Percentiles rank a stretch among this genome's conserved stretches.
Evolutionary conservation across 92 coral and sea anemone species (phyloP).

Genomic region (Parazoanthus swiftii): DNA sequence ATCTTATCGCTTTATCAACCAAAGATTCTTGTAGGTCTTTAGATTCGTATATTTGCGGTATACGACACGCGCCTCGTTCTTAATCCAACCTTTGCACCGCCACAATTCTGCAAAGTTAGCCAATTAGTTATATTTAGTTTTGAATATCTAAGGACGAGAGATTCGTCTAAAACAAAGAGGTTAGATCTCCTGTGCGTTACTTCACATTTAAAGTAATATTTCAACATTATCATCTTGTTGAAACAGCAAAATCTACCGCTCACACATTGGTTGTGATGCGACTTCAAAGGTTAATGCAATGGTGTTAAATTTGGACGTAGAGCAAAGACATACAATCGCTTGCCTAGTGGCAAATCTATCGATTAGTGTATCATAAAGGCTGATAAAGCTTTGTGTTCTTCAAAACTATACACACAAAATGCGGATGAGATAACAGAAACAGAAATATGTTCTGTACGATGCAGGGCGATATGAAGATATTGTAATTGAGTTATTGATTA

Average conservation of each 20-base stretch:
- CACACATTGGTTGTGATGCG: background rate
- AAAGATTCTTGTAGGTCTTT: background rate
- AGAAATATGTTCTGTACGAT: background rate
- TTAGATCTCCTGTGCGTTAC: background rate
- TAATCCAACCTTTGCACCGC: conserved; percentile 6
- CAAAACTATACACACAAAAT: background rate
- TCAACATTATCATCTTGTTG: background rate
- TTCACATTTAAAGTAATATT: too few species aligned
- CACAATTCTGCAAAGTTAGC: background rate
- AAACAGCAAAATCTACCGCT: background rate
- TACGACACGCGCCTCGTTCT: background rate
- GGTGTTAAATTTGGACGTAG: background rate
- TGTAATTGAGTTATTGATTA: conserved; percentile 37
- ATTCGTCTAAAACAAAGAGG: background rate
- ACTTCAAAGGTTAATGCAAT: background rate
- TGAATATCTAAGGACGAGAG: background rate
- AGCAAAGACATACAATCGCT: background rate
- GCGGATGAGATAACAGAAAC: conserved; percentile 21
- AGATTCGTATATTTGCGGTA: background rate
- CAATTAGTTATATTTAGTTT: too few species aligned
- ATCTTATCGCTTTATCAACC: conserved; percentile 20
- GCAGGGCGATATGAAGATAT: conserved; percentile 5
- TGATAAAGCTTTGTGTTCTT: conserved; percentile 1
- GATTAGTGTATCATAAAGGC: background rate
- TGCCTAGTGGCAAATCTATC: background rate